Base-by-base conservation (phyloP, 2,888 invertebrate species). In the Sialis fuliginosa region DNA sequence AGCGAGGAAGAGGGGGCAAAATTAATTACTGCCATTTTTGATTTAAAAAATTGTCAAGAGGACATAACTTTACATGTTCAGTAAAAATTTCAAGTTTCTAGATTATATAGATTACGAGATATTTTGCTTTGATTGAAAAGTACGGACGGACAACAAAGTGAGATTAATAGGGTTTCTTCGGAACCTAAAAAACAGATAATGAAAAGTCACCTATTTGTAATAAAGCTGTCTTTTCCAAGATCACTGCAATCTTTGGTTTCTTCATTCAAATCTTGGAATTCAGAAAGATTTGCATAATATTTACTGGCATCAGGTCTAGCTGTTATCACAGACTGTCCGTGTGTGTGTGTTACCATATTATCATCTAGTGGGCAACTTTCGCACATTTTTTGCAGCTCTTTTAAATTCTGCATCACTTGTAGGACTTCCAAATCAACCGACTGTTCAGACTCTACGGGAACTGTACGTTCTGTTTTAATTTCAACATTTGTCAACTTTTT, bases 371-470 rank as follows among this genome's bases (percentile, higher is more conserved):
- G 50, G 49, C 61, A 61, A 4, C 57, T 55, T 8, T 62, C 62
- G 1, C 63, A 60, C 53, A 65, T 52, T 50, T 65, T 67, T 52
- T 68, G 67, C 40, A 70, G 56, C 42, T 64, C 67, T 53, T 67
- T 67, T 39, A 70, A 56, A 48, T 65, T 63, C 49, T 66, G 68
- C 63, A 68, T 68, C 13, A 68, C 66, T 55, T 66, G 66, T 48
- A 63, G 65, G 40, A 68, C 66, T 51, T 69, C 69, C 35, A 37
- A 4, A 10, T 10, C 12, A 45, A 8, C 5, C 31, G 10, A 39
- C 43, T 33, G 42, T 45, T 53, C 39, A 39, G 35, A 35, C 42
- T 39, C 44, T 47, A 49, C 47, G 39, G 44, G 4, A 22, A 22
- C 22, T 22, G 4, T 22, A 22, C 2, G 22, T 22, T 22, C 4